Percentiles rank a stretch among this genome's conserved stretches.
These are phyloP conservation scores for Stegostoma tigrinum DNA, from an alignment of 2,113 vertebrate species.

Conservation along the genomic window DNA sequence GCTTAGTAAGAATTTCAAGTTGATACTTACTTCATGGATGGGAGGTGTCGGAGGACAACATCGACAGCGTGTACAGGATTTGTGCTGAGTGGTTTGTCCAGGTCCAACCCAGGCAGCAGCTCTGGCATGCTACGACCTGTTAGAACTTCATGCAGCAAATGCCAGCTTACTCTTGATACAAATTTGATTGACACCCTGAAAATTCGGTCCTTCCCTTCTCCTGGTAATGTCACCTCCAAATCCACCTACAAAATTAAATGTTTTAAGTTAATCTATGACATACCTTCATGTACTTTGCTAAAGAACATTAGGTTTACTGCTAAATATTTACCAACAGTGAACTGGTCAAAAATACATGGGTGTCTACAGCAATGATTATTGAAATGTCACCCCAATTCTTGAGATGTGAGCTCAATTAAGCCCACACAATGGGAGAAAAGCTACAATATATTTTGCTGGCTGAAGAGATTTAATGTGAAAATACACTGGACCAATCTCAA, in stretches of 20 bases:
- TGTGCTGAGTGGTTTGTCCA: conserved; percentile 99
- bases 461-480: neutral
- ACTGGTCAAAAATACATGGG: neutral
- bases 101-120: conserved; percentile 68
- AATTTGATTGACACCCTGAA: conserved; percentile 98
- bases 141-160: conserved; percentile 94
- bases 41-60: conserved; percentile 94
- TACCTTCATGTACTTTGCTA: neutral
- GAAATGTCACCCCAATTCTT: neutral
- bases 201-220: conserved; percentile 95
- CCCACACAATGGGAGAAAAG: neutral
- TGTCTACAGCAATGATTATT: neutral
- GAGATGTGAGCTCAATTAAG: neutral
- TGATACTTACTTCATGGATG: conserved; percentile 92
- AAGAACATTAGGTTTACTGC: neutral
- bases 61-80: conserved; percentile 98
- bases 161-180: conserved; percentile 97
- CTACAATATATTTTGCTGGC: neutral
- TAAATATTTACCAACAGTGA: neutral
- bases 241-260: conserved; percentile 69
- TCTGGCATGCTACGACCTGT: conserved; percentile 91
- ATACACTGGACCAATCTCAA: neutral
- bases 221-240: conserved; percentile 96
- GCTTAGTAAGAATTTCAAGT: neutral
- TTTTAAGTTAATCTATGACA: neutral